Conservation (phyloP, 2,113 vertebrate species). For the Aspiorhynchus laticeps region DNA sequence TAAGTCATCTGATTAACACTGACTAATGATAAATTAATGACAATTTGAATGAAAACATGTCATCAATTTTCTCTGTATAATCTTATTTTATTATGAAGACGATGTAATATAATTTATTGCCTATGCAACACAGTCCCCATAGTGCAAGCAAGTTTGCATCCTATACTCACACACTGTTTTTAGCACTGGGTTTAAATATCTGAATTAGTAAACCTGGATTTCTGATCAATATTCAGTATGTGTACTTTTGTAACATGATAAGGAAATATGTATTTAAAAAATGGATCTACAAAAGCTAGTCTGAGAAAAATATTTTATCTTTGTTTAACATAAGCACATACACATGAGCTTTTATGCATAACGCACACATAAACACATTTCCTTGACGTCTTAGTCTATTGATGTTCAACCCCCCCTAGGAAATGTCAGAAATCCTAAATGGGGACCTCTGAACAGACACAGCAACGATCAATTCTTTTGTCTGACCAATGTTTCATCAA, state of each 20-base stretch:
- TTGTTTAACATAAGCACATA: too few species aligned
- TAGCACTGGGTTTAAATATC: too few species aligned
- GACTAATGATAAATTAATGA: not conserved
- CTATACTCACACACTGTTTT: not conserved
- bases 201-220: not conserved
- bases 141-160: not conserved
- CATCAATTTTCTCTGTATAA: not conserved
- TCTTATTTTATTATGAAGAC: not conserved
- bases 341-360: not conserved
- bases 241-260: not conserved
- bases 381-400: not conserved
- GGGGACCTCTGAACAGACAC: not conserved
- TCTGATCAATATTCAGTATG: not conserved
- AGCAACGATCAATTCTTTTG: not conserved
- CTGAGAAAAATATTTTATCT: too few species aligned
- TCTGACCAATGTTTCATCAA: slow-evolving; percentile 39
- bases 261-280: too few species aligned
- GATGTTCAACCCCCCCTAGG: not conserved
- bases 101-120: not conserved
- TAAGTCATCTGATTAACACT: not conserved
- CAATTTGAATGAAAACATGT: not conserved
- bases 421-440: not conserved
- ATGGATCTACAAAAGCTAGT: too few species aligned
- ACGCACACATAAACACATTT: not conserved
- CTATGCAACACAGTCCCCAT: not conserved